Percentiles rank a stretch among this genome's conserved stretches.
phyloP scores from a whole-genome alignment of 2,113 vertebrate genomes.

The Sinocyclocheilus anophthalmus region DNA sequence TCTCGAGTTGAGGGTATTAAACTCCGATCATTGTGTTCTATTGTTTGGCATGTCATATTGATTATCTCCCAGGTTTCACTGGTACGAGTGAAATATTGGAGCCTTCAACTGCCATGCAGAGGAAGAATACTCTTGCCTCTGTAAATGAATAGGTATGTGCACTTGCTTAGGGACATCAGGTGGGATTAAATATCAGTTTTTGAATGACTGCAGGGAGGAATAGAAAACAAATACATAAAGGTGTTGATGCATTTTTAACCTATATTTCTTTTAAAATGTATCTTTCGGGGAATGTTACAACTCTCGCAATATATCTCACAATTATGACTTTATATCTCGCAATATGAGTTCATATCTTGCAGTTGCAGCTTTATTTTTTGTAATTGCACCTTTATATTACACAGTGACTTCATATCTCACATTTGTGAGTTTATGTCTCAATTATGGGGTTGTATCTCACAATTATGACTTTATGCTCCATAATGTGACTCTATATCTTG shows the following conservation, averaged over 20 bases:
- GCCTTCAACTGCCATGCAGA: constrained; percentile 70
- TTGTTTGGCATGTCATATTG: constrained; percentile 77
- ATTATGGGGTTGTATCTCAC: background rate
- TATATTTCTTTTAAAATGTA: background rate
- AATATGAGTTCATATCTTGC: background rate
- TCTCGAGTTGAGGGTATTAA: constrained; percentile 77
- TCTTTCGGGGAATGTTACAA: background rate
- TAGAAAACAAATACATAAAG: background rate
- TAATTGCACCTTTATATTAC: background rate
- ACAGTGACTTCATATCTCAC: background rate
- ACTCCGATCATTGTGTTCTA: constrained; percentile 80
- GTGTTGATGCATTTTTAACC: background rate
- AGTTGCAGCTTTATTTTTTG: background rate
- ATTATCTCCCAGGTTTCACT: constrained; percentile 80
- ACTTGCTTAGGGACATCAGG: constrained; percentile 62
- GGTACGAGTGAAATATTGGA: constrained; percentile 70
- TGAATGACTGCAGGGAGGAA: constrained; percentile 30
- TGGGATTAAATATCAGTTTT: constrained; percentile 57
- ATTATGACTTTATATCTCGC: background rate
- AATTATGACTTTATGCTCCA: background rate
- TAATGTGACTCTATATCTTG: background rate
- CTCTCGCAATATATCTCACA: background rate
- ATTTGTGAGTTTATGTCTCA: background rate
- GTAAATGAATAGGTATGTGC: constrained; percentile 71
- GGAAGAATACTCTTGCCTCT: constrained; percentile 59